phyloP scores from a whole-genome alignment of 2,888 invertebrate species.

The Lapara coniferarum region DNA sequence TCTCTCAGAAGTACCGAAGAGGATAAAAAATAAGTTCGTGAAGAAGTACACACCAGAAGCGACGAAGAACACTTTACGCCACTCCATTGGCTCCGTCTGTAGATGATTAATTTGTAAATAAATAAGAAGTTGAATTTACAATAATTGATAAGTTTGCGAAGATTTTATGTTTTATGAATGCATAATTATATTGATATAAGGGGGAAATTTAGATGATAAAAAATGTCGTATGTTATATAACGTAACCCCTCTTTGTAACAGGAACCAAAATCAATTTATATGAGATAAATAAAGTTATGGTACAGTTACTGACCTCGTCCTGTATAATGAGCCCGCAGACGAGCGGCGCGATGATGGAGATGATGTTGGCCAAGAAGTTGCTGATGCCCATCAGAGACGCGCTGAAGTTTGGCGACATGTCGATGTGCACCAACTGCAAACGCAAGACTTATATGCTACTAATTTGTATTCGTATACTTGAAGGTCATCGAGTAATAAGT shows the following conservation, averaged over 20 bases:
- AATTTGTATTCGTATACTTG: too few relatives aligned
- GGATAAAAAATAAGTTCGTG: conserved; percentile 87
- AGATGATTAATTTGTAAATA: conserved; percentile 14
- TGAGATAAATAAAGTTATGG: neutral
- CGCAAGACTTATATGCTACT: neutral
- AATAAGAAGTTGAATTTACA: too few relatives aligned
- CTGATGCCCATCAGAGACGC: conserved; percentile 93
- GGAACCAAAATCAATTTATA: too few relatives aligned
- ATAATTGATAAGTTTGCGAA: too few relatives aligned
- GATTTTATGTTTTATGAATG: too few relatives aligned
- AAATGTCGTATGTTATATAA: too few relatives aligned
- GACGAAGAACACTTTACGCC: conserved; percentile 90
- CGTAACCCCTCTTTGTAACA: too few relatives aligned
- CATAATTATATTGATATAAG: too few relatives aligned
- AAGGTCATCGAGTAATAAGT: too few relatives aligned
- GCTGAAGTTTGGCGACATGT: conserved; percentile 92
- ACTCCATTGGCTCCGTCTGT: conserved; percentile 86
- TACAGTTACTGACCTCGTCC: conserved; percentile 83
- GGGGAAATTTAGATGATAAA: too few relatives aligned
- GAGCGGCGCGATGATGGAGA: conserved; percentile 90
- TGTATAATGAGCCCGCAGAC: conserved; percentile 87
- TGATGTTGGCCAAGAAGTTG: conserved; percentile 89
- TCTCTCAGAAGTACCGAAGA: conserved; percentile 86
- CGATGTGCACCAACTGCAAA: conserved; percentile 89
- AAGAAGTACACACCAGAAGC: conserved; percentile 88